phyloP scores from a whole-genome alignment of 2,113 vertebrate genomes.

The Lophotis ruficrista region DNA sequence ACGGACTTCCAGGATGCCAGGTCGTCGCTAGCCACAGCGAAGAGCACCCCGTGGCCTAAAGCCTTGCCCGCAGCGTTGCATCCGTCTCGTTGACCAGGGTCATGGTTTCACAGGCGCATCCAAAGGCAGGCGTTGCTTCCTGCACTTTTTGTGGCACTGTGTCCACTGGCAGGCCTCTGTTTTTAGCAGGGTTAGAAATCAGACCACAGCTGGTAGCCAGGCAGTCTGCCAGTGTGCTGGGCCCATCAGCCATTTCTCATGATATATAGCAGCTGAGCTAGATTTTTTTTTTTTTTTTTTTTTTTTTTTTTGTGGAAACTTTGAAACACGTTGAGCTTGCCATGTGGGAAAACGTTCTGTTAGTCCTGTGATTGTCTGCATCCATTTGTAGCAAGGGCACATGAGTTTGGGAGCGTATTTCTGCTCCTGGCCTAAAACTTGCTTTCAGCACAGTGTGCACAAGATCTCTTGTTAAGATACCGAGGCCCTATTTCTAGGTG shows the following conservation, averaged over 20 bases:
- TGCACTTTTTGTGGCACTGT: neutral
- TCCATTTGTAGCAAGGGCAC: neutral
- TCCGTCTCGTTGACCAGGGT: neutral
- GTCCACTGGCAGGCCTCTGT: slow-evolving; percentile 44
- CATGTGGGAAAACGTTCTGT: neutral
- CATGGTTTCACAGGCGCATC: neutral
- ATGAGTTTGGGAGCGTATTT: neutral
- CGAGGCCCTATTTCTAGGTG: neutral
- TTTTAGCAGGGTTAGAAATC: slow-evolving; percentile 56
- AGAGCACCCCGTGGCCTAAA: neutral
- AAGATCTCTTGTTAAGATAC: neutral
- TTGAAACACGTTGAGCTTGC: neutral
- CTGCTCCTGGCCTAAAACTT: neutral
- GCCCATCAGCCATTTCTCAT: slow-evolving; percentile 13
- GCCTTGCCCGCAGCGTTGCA: fast-evolving
- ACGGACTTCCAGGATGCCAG: neutral
- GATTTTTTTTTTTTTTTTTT: neutral
- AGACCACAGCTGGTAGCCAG: slow-evolving; percentile 64
- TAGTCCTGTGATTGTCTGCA: neutral
- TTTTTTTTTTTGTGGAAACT: neutral
- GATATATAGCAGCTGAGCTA: slow-evolving; percentile 36
- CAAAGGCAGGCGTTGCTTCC: neutral
- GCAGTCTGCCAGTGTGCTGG: slow-evolving; percentile 58
- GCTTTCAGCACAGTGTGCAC: neutral
- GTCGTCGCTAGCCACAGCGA: neutral